These are phyloP conservation scores for Sander lucioperca DNA, from an alignment of 2,113 vertebrate genomes.

Conservation along the genomic window DNA sequence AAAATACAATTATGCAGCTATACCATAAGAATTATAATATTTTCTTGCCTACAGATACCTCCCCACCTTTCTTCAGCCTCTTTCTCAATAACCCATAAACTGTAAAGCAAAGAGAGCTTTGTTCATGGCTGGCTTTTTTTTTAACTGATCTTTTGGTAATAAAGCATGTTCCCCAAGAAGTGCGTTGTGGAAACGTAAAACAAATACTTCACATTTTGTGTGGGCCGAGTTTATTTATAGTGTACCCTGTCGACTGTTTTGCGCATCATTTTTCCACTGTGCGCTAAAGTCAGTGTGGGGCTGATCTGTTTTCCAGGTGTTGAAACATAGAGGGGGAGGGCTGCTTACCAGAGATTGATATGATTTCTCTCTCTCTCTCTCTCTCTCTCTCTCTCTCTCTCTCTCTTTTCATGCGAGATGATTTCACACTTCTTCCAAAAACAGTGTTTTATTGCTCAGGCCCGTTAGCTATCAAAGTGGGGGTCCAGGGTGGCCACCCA, in stretches of 20 bases:
- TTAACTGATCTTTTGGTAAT: conserved; percentile 11
- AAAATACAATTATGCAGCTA: neutral
- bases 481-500: neutral
- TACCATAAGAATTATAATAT: neutral
- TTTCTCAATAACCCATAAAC: neutral
- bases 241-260: conserved; percentile 54
- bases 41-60: neutral
- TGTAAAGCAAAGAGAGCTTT: neutral
- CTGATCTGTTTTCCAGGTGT: conserved; percentile 80
- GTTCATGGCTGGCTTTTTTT: neutral
- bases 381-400: neutral
- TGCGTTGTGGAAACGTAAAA: conserved; percentile 28
- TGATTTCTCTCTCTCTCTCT: neutral
- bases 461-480: conserved; percentile 15
- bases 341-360: conserved; percentile 47
- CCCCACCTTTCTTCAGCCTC: neutral
- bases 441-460: conserved; percentile 13
- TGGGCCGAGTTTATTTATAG: conserved; percentile 77
- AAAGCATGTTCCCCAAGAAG: neutral
- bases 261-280: conserved; percentile 76
- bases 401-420: conserved; percentile 7
- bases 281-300: conserved; percentile 51
- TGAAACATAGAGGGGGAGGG: conserved; percentile 46
- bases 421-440: conserved; percentile 36
- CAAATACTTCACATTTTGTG: conserved; percentile 68